A percentile compares a stretch with the other conserved stretches of the same genome.
These are phyloP conservation scores for Parnassius mnemosyne DNA, from an alignment of 2,888 invertebrate species.

Conservation along the genomic window DNA sequence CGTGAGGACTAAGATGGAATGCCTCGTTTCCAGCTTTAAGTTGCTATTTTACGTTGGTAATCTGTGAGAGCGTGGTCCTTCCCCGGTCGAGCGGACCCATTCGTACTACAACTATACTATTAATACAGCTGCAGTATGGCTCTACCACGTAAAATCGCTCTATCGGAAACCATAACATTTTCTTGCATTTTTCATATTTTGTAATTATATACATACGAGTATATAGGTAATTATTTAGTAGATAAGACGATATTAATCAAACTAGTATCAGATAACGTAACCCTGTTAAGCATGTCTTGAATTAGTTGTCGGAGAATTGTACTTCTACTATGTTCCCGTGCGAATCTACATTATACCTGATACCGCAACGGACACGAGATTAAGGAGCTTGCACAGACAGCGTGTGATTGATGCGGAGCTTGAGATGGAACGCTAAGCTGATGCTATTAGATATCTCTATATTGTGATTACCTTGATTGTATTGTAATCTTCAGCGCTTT, in stretches of 20 bases:
- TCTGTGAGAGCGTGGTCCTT: too few species aligned
- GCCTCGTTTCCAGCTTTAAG: too few species aligned
- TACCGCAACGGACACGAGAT: conserved; percentile 37
- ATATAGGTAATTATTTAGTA: too few species aligned
- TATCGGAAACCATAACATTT: too few species aligned
- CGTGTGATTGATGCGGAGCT: conserved; percentile 53
- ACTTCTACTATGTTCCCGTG: conserved; percentile 5
- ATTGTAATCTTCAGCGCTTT: neutral
- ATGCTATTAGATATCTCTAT: conserved; percentile 2
- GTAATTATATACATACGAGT: too few species aligned
- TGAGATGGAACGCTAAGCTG: conserved; percentile 36
- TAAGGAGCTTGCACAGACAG: conserved; percentile 53
- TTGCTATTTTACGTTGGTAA: too few species aligned
- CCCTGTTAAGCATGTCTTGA: conserved; percentile 12
- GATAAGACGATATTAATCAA: conserved; percentile 4
- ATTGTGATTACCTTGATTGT: neutral
- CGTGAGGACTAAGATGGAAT: too few species aligned
- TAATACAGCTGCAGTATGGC: too few species aligned
- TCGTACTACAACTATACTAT: too few species aligned
- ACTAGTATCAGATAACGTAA: conserved; percentile 19
- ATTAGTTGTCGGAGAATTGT: conserved; percentile 20
- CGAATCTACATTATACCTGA: conserved; percentile 24
- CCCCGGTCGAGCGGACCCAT: too few species aligned
- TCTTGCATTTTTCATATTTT: too few species aligned
- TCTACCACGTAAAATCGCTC: too few species aligned